A percentile compares a stretch with the other conserved stretches of the same genome.
Evolutionary conservation across 2,888 invertebrate genomes (phyloP).

Genomic region (Sphaeridia pumilis): DNA sequence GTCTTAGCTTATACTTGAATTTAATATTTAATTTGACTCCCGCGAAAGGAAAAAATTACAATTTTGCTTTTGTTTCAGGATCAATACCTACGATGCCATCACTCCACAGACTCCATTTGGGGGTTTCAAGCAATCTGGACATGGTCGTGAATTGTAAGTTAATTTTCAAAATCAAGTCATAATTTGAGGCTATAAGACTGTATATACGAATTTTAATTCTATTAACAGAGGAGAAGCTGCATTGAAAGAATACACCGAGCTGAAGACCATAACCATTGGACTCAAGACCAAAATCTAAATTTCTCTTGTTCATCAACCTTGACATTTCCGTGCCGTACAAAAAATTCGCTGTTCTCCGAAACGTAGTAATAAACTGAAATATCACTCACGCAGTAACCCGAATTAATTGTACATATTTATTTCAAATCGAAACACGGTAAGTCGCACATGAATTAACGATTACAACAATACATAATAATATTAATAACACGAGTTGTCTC

Average conservation of each 20-base stretch:
- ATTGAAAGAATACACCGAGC: conserved; percentile 62
- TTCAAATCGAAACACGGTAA: conserved; percentile 2
- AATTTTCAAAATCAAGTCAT: not conserved
- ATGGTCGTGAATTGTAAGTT: conserved; percentile 58
- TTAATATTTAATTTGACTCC: conserved; percentile 29
- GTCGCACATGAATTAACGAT: not conserved
- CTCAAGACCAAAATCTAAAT: conserved; percentile 37
- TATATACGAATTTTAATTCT: conserved; percentile 9
- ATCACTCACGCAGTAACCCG: no score
- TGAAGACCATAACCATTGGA: conserved; percentile 60
- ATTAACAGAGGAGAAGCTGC: conserved; percentile 60
- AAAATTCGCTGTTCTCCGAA: not conserved
- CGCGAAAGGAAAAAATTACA: not conserved
- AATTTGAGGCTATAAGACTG: not conserved
- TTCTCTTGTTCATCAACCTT: no score
- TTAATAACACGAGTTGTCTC: no score
- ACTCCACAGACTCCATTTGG: conserved; percentile 73
- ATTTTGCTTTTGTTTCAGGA: conserved; percentile 45
- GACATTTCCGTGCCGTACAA: not conserved
- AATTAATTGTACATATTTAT: conserved; percentile 3
- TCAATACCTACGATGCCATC: conserved; percentile 61
- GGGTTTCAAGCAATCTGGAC: conserved; percentile 75
- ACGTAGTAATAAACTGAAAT: no score
- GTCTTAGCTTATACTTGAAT: conserved; percentile 34
- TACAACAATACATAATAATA: no score